Conservation (phyloP, 35 echinoderm and acorn worm genomes). For the Ptychodera flava region DNA sequence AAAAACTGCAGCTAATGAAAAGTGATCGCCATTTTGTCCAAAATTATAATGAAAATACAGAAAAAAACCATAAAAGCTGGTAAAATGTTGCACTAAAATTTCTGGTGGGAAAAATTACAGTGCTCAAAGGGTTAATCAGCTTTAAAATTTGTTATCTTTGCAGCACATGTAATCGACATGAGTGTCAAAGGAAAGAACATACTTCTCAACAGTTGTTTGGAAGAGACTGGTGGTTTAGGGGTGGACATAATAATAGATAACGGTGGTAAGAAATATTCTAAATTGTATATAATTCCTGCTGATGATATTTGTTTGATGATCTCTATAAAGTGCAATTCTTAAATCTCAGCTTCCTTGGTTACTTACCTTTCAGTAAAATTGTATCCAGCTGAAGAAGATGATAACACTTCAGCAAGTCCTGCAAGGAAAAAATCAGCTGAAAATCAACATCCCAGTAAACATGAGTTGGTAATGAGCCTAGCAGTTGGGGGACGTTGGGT, state of each 20-base stretch:
- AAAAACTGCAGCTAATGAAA: too few relatives aligned
- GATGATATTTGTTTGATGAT: not conserved
- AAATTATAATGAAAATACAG: too few relatives aligned
- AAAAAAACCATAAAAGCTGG: too few relatives aligned
- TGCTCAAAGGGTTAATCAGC: too few relatives aligned
- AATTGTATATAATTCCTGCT: not conserved
- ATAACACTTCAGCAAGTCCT: not conserved
- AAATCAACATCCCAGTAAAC: conserved; percentile 41
- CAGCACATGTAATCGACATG: conserved; percentile 70
- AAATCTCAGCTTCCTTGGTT: not conserved
- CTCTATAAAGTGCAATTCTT: not conserved
- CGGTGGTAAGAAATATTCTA: conserved; percentile 64
- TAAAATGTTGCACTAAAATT: too few relatives aligned
- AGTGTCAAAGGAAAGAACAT: conserved; percentile 55
- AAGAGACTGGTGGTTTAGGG: conserved; percentile 91
- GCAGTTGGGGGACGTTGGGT: conserved; percentile 76
- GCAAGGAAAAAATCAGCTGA: not conserved
- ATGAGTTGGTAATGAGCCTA: conserved; percentile 65
- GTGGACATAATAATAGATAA: conserved; percentile 78
- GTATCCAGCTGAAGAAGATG: conserved; percentile 43
- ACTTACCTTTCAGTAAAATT: conserved; percentile 6
- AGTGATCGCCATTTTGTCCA: too few relatives aligned
- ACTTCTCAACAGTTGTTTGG: conserved; percentile 72
- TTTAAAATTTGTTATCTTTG: too few relatives aligned
- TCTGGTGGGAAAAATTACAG: too few relatives aligned